Evolutionary conservation across 2,888 invertebrate genomes (phyloP).

Genomic region (Venustoraphidia nigricollis): DNA sequence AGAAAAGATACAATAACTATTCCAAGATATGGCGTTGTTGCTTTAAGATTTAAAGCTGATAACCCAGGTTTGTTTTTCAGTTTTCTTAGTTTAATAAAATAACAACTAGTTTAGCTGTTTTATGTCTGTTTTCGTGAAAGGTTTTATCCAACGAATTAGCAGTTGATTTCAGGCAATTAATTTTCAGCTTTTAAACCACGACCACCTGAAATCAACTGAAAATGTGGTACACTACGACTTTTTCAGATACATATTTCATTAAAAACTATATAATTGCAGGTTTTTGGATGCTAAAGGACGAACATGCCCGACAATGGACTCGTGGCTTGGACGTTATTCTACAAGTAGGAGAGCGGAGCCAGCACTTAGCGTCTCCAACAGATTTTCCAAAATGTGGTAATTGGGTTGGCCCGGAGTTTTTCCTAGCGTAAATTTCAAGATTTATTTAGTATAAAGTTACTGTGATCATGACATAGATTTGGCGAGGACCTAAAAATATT

Average conservation of each 20-base stretch:
- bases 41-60: conserved; percentile 54
- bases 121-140: no score
- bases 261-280: conserved; percentile 28
- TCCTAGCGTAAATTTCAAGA: conserved; percentile 35
- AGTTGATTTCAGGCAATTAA: no score
- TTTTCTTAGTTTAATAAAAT: no score
- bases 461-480: no score
- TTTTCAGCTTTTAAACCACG: no score
- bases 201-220: no score
- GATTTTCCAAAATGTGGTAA: conserved; percentile 68
- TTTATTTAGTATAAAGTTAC: neutral
- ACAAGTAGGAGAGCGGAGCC: conserved; percentile 49
- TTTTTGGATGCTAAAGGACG: conserved; percentile 68
- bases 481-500: no score
- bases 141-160: no score
- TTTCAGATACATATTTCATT: no score
- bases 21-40: conserved; percentile 52
- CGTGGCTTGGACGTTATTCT: conserved; percentile 59
- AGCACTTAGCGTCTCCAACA: conserved; percentile 49
- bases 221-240: no score
- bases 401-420: conserved; percentile 60
- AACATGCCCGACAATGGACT: conserved; percentile 56
- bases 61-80: conserved; percentile 44
- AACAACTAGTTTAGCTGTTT: no score
- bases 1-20: conserved; percentile 60